Evolutionary conservation across 2,797 vertebrate species (phyloP).

Genomic region (Ficedula albicollis): DNA sequence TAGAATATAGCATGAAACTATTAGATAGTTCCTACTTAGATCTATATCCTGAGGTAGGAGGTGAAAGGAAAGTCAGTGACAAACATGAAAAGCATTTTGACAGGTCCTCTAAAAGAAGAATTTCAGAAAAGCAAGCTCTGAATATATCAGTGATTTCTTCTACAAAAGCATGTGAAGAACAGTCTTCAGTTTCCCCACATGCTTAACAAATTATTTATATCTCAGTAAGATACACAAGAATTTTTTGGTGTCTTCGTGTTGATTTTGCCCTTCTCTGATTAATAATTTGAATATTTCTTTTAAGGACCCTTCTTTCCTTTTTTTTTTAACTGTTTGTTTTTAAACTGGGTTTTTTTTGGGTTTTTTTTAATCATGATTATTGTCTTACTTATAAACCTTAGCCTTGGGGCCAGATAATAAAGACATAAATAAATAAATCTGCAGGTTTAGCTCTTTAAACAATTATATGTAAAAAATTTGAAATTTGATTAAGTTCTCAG

Average conservation of each 20-base stretch:
- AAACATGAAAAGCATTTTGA: not conserved
- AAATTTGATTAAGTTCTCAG: not conserved
- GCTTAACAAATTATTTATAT: not conserved
- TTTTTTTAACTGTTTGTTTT: not conserved
- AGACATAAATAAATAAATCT: not conserved
- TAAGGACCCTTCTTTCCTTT: not conserved
- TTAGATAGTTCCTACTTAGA: not conserved
- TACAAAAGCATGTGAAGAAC: not conserved
- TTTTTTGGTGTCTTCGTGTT: not conserved
- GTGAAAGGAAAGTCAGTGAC: not conserved
- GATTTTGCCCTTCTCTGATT: not conserved
- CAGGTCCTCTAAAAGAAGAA: not conserved
- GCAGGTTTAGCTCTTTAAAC: not conserved
- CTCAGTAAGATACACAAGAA: not conserved
- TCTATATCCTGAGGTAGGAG: not conserved
- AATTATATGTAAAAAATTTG: not conserved
- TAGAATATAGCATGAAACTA: not conserved
- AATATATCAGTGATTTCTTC: not conserved
- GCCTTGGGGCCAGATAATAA: not conserved
- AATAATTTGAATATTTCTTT: not conserved
- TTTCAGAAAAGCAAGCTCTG: not conserved
- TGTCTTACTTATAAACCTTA: not conserved
- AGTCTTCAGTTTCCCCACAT: not conserved
- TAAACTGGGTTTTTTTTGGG: not conserved
- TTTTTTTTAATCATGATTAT: not conserved